These are phyloP conservation scores for Cydia amplana DNA, from an alignment of 1,140 invertebrate species.

Conservation along the genomic window DNA sequence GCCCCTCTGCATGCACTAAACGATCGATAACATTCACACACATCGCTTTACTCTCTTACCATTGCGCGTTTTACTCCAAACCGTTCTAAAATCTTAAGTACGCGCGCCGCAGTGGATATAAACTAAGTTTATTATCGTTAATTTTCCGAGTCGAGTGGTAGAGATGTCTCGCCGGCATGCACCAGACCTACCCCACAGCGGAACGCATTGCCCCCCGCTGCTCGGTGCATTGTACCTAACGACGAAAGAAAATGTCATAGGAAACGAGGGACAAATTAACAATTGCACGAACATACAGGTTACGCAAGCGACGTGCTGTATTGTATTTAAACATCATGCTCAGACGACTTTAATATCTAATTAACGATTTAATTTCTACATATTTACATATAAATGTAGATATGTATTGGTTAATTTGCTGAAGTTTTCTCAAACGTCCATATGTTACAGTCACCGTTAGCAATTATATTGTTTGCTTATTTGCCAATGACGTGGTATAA, in stretches of 20 bases:
- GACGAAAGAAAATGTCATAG: slow-evolving; percentile 45
- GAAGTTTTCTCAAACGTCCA: too few species aligned
- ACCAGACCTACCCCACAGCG: slow-evolving; percentile 63
- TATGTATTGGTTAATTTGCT: too few species aligned
- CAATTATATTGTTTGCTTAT: too few species aligned
- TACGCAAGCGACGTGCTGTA: neutral
- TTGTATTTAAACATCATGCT: neutral
- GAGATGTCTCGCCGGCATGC: slow-evolving; percentile 53
- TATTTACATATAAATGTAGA: too few species aligned
- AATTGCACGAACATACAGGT: slow-evolving; percentile 31
- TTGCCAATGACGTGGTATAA: too few species aligned
- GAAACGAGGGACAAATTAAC: slow-evolving; percentile 43
- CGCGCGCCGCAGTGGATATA: slow-evolving; percentile 44
- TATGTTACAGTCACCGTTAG: too few species aligned
- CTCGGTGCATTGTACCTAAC: slow-evolving; percentile 40
- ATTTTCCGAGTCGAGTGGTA: slow-evolving; percentile 37
- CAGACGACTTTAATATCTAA: neutral
- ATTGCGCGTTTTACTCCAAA: slow-evolving; percentile 40
- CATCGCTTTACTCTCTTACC: slow-evolving; percentile 26
- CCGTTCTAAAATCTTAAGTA: neutral
- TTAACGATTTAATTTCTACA: too few species aligned
- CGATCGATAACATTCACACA: slow-evolving; percentile 16
- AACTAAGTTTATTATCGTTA: neutral
- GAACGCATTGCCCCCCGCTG: slow-evolving; percentile 48
- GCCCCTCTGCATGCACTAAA: slow-evolving; percentile 31